Percentiles rank a stretch among this genome's conserved stretches.
These are phyloP conservation scores for Anolis apletophallus DNA, from an alignment of 2,797 vertebrate genomes.

Conservation along the genomic window DNA sequence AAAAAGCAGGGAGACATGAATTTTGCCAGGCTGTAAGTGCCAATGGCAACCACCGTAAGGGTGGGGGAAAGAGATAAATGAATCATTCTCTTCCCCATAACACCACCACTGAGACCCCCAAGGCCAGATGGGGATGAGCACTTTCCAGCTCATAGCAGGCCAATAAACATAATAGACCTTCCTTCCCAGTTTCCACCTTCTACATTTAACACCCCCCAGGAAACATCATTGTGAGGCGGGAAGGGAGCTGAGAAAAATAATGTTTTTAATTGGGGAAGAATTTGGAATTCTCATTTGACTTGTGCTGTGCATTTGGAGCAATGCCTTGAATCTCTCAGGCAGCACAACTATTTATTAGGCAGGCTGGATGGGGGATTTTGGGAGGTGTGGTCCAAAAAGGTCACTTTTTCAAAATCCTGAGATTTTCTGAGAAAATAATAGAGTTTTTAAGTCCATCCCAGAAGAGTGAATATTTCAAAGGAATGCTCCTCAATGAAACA, in stretches of 20 bases:
- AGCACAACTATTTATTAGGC: no score
- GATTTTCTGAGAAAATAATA: background rate
- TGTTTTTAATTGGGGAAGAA: background rate
- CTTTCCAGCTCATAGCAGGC: constrained; percentile 12
- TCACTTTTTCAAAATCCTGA: background rate
- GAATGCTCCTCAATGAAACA: background rate
- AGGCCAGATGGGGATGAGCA: constrained; percentile 30
- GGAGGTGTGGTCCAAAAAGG: background rate
- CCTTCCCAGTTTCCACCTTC: constrained; percentile 1
- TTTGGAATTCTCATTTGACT: background rate
- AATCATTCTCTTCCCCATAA: constrained; percentile 20
- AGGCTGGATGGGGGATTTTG: background rate
- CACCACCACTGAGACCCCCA: constrained; percentile 13
- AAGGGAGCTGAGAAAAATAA: background rate
- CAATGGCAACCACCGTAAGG: constrained; percentile 32
- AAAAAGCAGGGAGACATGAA: constrained; percentile 48
- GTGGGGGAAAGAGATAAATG: constrained; percentile 13
- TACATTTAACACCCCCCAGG: background rate
- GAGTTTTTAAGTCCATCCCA: no score
- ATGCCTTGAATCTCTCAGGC: no score
- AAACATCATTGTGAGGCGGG: background rate
- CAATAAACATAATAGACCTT: constrained; percentile 25
- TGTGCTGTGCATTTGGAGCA: background rate
- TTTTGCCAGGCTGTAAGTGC: constrained; percentile 35
- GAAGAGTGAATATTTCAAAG: background rate